Conservation (phyloP, 1,140 invertebrate species). For the Antheraea mylitta region DNA sequence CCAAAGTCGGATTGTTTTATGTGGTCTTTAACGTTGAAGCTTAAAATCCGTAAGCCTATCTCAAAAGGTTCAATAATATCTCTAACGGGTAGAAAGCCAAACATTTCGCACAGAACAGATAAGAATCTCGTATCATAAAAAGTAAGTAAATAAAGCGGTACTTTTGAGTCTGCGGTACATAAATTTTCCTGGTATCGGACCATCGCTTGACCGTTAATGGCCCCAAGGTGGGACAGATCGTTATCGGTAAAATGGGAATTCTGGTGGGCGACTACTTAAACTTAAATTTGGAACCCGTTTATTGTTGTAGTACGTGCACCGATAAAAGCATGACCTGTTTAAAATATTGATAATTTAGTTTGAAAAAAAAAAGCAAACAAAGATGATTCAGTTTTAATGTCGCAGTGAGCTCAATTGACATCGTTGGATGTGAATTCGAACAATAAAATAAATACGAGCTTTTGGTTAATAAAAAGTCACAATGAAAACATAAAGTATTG, state of each 20-base stretch:
- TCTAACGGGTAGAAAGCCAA: constrained; percentile 10
- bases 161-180: constrained; percentile 60
- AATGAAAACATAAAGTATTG: too few species aligned
- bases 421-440: too few species aligned
- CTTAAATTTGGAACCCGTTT: constrained; percentile 55
- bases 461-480: too few species aligned
- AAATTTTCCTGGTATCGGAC: constrained; percentile 60
- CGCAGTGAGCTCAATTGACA: too few species aligned
- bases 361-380: too few species aligned
- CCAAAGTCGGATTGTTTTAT: too few species aligned
- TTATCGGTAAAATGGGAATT: constrained; percentile 63
- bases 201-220: constrained; percentile 67
- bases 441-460: too few species aligned
- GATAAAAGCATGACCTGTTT: background rate
- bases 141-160: constrained; percentile 53
- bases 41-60: too few species aligned
- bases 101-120: constrained; percentile 45
- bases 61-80: too few species aligned
- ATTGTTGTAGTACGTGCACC: constrained; percentile 15
- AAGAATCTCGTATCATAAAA: constrained; percentile 49
- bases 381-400: too few species aligned
- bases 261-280: constrained; percentile 49
- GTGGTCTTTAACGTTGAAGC: too few species aligned
- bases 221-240: constrained; percentile 63
- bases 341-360: too few species aligned